phyloP scores from a whole-genome alignment of 1,140 invertebrate genomes.

The Drosophila subobscura region DNA sequence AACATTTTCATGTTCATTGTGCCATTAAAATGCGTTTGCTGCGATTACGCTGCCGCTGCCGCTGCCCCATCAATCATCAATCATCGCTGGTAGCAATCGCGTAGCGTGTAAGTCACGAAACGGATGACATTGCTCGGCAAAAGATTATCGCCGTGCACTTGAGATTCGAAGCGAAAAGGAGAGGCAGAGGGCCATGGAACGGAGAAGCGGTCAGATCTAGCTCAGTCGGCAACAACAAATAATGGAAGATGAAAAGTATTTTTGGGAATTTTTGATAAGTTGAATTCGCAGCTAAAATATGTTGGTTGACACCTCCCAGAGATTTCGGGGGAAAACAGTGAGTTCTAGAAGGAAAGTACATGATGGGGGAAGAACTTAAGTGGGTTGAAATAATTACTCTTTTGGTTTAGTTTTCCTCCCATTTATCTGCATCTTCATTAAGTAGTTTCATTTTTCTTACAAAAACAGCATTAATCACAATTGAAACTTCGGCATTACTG shows the following conservation, averaged over 20 bases:
- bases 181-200: slow-evolving; percentile 8
- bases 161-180: slow-evolving; percentile 12
- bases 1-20: slow-evolving; percentile 18
- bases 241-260: not conserved
- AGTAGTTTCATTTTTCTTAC: too few species aligned
- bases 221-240: slow-evolving; percentile 31
- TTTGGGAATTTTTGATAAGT: slow-evolving; percentile 6
- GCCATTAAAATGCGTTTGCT: slow-evolving; percentile 68
- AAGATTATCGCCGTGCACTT: slow-evolving; percentile 61
- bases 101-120: slow-evolving; percentile 56
- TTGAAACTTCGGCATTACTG: not conserved
- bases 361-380: too few species aligned
- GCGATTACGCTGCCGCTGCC: slow-evolving; percentile 28
- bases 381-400: too few species aligned
- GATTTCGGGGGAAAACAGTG: not conserved
- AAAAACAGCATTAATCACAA: not conserved
- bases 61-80: slow-evolving; percentile 32
- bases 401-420: too few species aligned
- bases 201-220: slow-evolving; percentile 4
- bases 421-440: too few species aligned
- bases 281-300: slow-evolving; percentile 19
- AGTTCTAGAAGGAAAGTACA: too few species aligned
- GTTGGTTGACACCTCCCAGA: not conserved
- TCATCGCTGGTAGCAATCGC: slow-evolving; percentile 44
- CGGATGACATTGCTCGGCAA: slow-evolving; percentile 35